phyloP scores from a whole-genome alignment of 2,888 invertebrate species.

The Slavum lentiscoides region DNA sequence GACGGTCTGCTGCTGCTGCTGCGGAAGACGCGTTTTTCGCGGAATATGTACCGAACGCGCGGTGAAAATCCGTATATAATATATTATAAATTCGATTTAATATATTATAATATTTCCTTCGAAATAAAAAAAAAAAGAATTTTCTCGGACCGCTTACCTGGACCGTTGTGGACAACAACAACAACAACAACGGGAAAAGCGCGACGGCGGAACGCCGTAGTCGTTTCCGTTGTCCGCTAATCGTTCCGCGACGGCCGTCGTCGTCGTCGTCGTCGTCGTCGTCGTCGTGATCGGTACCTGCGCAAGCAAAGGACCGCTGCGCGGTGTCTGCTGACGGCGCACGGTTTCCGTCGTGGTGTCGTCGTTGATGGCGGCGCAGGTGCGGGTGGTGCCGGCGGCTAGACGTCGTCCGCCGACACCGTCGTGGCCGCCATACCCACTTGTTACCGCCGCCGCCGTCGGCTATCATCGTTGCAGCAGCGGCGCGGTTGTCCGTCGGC shows the following conservation, averaged over 20 bases:
- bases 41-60: too few relatives aligned
- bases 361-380: neutral
- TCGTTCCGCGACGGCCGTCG: too few relatives aligned
- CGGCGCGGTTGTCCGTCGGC: neutral
- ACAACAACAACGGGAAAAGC: neutral
- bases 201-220: neutral
- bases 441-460: slow-evolving; percentile 51
- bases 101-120: too few relatives aligned
- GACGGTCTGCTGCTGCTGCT: too few relatives aligned
- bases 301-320: too few relatives aligned
- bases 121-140: too few relatives aligned
- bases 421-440: slow-evolving; percentile 56
- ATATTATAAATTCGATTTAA: too few relatives aligned
- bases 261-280: neutral
- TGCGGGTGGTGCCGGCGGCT: slow-evolving; percentile 41
- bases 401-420: slow-evolving; percentile 54
- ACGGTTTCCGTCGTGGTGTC: neutral
- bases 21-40: too few relatives aligned
- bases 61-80: too few relatives aligned
- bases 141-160: slow-evolving; percentile 31
- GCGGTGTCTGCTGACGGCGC: neutral
- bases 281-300: too few relatives aligned
- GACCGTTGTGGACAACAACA: slow-evolving; percentile 24
- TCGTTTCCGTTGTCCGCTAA: too few relatives aligned
- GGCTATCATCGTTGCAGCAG: slow-evolving; percentile 17